These are phyloP conservation scores for Bombylius discolor DNA, from an alignment of 2,888 invertebrate genomes.

Conservation along the genomic window DNA sequence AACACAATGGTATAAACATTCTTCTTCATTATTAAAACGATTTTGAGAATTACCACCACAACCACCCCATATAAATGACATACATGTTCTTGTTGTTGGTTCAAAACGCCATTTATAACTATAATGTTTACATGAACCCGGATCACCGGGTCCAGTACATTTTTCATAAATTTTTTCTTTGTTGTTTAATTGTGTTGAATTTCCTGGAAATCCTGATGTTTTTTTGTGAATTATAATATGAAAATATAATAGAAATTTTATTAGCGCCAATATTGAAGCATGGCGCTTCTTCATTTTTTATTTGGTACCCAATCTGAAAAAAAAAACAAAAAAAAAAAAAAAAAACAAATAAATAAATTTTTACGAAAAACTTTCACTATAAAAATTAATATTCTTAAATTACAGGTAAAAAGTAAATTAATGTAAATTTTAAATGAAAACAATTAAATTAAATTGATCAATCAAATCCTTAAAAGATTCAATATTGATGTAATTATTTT, in stretches of 20 bases:
- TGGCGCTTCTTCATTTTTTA: background rate
- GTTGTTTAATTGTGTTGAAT: constrained; percentile 14
- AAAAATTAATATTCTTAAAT: too few relatives aligned
- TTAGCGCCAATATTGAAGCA: background rate
- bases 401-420: too few relatives aligned
- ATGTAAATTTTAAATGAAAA: too few relatives aligned
- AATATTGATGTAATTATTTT: too few relatives aligned
- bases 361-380: too few relatives aligned
- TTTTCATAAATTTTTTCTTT: constrained; percentile 24
- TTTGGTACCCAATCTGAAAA: background rate
- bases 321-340: background rate
- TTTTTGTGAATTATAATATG: background rate
- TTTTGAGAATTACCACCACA: constrained; percentile 54
- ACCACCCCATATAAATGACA: constrained; percentile 54
- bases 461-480: too few relatives aligned
- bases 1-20: constrained; percentile 50
- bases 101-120: constrained; percentile 57
- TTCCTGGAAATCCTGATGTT: constrained; percentile 17
- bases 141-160: constrained; percentile 36
- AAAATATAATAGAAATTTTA: background rate
- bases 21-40: constrained; percentile 51
- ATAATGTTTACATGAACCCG: constrained; percentile 49
- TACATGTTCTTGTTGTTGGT: constrained; percentile 43
- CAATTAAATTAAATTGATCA: too few relatives aligned
- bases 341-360: background rate